phyloP scores from a whole-genome alignment of 2,113 vertebrate genomes.

The Apaloderma vittatum region DNA sequence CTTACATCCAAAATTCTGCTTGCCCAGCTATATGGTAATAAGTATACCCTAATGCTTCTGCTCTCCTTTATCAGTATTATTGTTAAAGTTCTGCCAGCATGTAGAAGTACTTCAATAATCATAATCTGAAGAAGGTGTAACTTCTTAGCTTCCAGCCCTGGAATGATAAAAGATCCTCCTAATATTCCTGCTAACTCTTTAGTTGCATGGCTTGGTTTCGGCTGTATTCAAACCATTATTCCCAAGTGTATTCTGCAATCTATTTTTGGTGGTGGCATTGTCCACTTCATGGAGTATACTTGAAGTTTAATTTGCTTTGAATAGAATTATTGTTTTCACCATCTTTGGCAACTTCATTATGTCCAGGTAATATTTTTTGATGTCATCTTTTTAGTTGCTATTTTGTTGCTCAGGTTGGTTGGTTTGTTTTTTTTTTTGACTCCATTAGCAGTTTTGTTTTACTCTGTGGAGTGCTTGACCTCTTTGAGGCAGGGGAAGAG shows the following conservation, averaged over 20 bases:
- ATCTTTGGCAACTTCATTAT: slow-evolving; percentile 8
- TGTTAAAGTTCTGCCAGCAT: background rate
- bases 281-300: background rate
- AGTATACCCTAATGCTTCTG: background rate
- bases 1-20: background rate
- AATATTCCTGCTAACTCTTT: background rate
- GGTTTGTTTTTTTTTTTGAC: background rate
- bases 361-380: slow-evolving; percentile 25
- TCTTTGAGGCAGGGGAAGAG: background rate
- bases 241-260: background rate
- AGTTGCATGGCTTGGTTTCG: background rate
- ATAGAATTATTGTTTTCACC: background rate
- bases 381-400: slow-evolving; percentile 57
- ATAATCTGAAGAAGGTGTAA: background rate
- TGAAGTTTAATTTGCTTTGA: slow-evolving; percentile 43
- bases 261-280: background rate
- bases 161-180: background rate
- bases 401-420: slow-evolving; percentile 37
- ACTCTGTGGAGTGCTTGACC: background rate
- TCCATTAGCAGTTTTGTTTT: background rate
- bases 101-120: background rate
- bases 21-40: background rate
- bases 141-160: background rate
- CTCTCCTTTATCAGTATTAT: background rate
- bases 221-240: background rate